These are phyloP conservation scores for Styela plicata DNA, from an alignment of 23 tunicate genomes.

Conservation along the genomic window DNA sequence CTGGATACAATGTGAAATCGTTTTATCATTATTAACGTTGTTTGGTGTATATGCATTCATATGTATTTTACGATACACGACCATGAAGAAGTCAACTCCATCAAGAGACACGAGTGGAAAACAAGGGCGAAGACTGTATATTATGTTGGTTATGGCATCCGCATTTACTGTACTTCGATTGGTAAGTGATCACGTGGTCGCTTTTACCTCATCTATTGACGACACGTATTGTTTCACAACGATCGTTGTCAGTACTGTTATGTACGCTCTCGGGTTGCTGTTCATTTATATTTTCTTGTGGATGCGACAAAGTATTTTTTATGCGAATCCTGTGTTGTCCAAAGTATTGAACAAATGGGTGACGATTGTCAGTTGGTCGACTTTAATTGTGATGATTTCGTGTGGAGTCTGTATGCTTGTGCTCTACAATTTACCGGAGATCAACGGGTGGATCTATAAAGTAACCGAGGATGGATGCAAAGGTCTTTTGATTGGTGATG, in stretches of 20 bases:
- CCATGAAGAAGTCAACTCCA: constrained; percentile 58
- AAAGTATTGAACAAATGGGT: constrained; percentile 81
- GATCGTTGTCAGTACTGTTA: constrained; percentile 75
- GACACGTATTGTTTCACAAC: constrained; percentile 45
- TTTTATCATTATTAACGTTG: constrained; percentile 36
- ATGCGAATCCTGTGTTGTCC: constrained; percentile 82
- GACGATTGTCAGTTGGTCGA: constrained; percentile 59
- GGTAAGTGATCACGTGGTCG: constrained; percentile 69
- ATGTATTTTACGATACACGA: constrained; percentile 59
- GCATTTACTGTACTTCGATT: constrained; percentile 63
- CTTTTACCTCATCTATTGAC: constrained; percentile 46
- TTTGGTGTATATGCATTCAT: constrained; percentile 57
- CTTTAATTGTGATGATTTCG: constrained; percentile 54
- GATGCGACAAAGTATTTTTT: constrained; percentile 89
- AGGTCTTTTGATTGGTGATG: constrained; percentile 36
- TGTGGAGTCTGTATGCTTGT: constrained; percentile 62
- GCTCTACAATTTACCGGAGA: constrained; percentile 57
- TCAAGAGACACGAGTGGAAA: constrained; percentile 67
- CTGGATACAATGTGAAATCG: constrained; percentile 60
- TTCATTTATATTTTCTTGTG: constrained; percentile 86
- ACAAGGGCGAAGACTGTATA: constrained; percentile 62
- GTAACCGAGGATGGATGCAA: constrained; percentile 69
- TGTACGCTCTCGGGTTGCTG: constrained; percentile 69
- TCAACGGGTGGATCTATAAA: constrained; percentile 73
- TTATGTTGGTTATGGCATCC: constrained; percentile 59